These are phyloP conservation scores for Thamnophis sirtalis DNA, from an alignment of 2,113 vertebrate species.

Conservation along the genomic window DNA sequence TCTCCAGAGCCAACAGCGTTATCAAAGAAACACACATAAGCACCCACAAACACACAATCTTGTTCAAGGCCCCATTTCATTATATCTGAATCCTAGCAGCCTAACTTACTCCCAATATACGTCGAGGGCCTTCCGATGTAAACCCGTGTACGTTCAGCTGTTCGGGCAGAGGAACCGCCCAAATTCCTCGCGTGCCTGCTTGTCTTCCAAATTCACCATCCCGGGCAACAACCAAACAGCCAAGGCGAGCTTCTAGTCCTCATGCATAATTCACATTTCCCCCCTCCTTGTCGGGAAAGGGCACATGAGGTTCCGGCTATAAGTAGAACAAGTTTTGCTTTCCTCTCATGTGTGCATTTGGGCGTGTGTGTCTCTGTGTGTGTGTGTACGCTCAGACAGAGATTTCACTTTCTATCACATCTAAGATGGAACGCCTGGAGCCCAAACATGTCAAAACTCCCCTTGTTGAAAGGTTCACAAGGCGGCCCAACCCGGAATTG, in stretches of 20 bases:
- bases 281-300: neutral
- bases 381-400: neutral
- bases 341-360: neutral
- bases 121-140: neutral
- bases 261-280: neutral
- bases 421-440: neutral
- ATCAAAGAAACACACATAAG: neutral
- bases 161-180: neutral
- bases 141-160: neutral
- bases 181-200: neutral
- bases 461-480: neutral
- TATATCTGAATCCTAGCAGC: neutral
- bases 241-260: neutral
- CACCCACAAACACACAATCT: neutral
- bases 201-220: neutral
- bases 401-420: neutral
- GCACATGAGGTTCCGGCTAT: neutral
- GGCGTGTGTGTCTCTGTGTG: neutral
- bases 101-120: neutral
- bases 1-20: neutral
- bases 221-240: neutral
- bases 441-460: neutral
- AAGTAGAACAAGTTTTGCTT: neutral
- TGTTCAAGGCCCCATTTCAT: neutral
- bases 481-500: neutral